Conservation (phyloP, 2,113 vertebrate genomes). For the Pangasianodon hypophthalmus region DNA sequence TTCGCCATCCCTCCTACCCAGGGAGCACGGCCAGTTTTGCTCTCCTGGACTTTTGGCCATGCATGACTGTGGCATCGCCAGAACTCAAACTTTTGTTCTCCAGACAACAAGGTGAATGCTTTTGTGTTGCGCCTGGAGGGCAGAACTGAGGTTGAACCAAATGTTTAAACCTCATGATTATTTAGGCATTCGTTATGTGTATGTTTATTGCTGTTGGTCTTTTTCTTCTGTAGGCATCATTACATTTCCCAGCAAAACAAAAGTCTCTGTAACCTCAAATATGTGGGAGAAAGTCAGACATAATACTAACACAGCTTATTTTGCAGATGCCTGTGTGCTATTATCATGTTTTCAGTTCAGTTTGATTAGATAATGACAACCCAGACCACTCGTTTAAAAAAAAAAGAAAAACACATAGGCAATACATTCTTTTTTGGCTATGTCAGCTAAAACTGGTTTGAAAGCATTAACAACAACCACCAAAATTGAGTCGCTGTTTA, state of each 20-base stretch:
- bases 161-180: not conserved
- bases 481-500: not conserved
- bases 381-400: not conserved
- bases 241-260: constrained; percentile 1
- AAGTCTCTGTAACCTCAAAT: constrained; percentile 10
- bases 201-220: not conserved
- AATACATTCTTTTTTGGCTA: not conserved
- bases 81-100: not conserved
- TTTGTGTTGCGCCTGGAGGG: not conserved
- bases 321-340: not conserved
- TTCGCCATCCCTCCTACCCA: not conserved
- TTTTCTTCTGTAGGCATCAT: not conserved
- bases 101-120: not conserved
- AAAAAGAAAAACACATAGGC: not conserved
- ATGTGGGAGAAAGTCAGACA: constrained; percentile 9
- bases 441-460: not conserved
- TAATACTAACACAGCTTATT: not conserved
- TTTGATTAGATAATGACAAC: not conserved
- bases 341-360: not conserved
- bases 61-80: too few species aligned
- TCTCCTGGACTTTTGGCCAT: not conserved
- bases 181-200: not conserved
- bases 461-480: not conserved
- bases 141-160: not conserved
- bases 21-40: not conserved